Conservation (phyloP, 1,140 invertebrate genomes). For the Macrobrachium rosenbergii region DNA sequence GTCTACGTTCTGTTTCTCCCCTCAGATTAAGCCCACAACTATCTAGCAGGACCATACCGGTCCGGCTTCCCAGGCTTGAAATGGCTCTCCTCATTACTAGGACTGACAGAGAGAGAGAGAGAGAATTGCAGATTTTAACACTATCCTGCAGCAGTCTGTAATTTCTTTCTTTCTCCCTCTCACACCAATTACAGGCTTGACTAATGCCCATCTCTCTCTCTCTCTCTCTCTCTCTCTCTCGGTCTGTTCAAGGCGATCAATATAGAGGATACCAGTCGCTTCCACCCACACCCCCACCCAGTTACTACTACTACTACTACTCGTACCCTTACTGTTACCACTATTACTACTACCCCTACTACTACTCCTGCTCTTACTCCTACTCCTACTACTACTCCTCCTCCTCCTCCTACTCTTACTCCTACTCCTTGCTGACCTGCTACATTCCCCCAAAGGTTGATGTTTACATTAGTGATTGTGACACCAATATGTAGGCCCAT, state of each 20-base stretch:
- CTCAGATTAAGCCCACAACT: background rate
- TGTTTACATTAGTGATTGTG: too few relatives aligned
- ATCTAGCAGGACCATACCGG: too few relatives aligned
- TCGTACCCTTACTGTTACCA: background rate
- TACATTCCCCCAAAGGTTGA: too few relatives aligned
- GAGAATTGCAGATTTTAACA: too few relatives aligned
- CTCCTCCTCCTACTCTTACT: background rate
- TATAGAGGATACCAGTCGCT: background rate
- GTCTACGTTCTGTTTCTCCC: conserved; percentile 2
- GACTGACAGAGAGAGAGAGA: too few relatives aligned
- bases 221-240: background rate
- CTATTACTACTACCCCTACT: conserved; percentile 8
- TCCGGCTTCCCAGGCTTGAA: too few relatives aligned
- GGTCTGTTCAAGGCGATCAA: background rate
- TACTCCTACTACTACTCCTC: conserved; percentile 10
- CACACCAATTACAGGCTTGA: background rate
- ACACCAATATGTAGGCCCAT: too few relatives aligned
- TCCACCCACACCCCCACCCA: background rate
- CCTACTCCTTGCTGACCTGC: too few relatives aligned
- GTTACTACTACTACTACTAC: conserved; percentile 6
- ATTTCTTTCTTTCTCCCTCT: background rate
- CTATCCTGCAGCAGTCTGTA: too few relatives aligned
- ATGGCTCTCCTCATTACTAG: too few relatives aligned
- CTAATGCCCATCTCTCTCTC: background rate
- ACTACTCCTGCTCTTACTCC: background rate